Evolutionary conservation across 2,888 invertebrate genomes (phyloP).

Genomic region (Incurvaria masculella): DNA sequence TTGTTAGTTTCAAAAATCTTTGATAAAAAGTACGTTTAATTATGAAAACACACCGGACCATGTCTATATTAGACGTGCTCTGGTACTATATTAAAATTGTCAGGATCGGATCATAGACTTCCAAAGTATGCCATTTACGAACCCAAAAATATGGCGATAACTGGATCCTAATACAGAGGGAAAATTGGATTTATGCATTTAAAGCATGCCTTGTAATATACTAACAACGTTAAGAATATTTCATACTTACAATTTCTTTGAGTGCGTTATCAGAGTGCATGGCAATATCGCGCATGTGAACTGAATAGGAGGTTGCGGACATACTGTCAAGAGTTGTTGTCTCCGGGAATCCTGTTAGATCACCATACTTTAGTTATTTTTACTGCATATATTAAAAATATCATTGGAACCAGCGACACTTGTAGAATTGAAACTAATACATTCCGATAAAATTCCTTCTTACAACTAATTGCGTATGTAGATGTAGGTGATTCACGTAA

Average conservation of each 20-base stretch:
- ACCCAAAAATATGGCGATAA: not conserved
- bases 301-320: slow-evolving; percentile 47
- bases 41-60: too few relatives aligned
- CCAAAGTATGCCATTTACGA: not conserved
- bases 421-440: not conserved
- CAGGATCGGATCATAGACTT: not conserved
- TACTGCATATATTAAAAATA: not conserved
- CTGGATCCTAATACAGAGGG: not conserved
- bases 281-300: slow-evolving; percentile 39
- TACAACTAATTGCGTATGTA: too few relatives aligned
- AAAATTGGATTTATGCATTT: not conserved
- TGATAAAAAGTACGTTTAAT: too few relatives aligned
- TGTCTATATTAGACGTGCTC: too few relatives aligned
- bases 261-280: slow-evolving; percentile 34
- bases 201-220: not conserved
- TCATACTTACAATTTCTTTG: slow-evolving; percentile 38
- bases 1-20: too few relatives aligned
- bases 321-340: slow-evolving; percentile 49
- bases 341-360: slow-evolving; percentile 37
- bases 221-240: not conserved
- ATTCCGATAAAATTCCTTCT: not conserved
- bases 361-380: not conserved
- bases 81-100: not conserved
- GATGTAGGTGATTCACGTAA: not conserved
- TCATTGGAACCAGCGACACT: not conserved